Base-by-base conservation (phyloP, 2,888 invertebrate genomes). In the Diarsia rubi region DNA sequence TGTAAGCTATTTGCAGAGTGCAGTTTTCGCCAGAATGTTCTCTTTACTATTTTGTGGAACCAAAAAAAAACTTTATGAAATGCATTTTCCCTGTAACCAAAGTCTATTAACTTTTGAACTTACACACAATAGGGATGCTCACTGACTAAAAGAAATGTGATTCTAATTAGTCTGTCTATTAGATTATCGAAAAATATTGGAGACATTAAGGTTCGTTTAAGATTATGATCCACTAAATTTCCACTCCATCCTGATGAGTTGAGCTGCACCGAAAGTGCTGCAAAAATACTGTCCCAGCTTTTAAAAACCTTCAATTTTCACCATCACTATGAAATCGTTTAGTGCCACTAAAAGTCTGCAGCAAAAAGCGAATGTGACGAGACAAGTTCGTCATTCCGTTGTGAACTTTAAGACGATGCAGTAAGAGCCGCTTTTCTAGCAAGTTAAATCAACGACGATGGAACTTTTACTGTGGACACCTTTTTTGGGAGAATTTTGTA, bases 291-390 rank as follows among this genome's bases (percentile, higher is more conserved):
- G 16, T 9, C 8, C 19, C 16, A 31, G 24, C 57, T 64, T 76
- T 76, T 57, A 66, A 78, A 66, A 78, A 47, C 31, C 27, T 66
- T 62, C 60, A 42, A 21, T 54, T 69, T 62, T 62, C 78, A 31
- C 64, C 65, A 49, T 70, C 70, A 44, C 64, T 47, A 68, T 27
- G 49, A 64, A 45, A 45, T 54, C 67, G 64, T 59, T 79, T 74
- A 73, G 73, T 66, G 60, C 52, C 31, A 71, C 75, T 79, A 75
- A 75, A 74, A 74, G 79, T 74, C 21, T 47, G 31, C 0, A 21
- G 60, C 47, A 54, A 68, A 68, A 79, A 80, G 70, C 52, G 67
- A 47, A 79, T 37, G 54, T 54, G 57, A 67, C 54, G 68, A 31
- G 27, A 16, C 49, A 42, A 27, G 27, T 42, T n/a, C 8, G 62